A percentile compares a stretch with the other conserved stretches of the same genome.
Conservation (phyloP, 2,113 vertebrate genomes). For the Camelus bactrianus region DNA sequence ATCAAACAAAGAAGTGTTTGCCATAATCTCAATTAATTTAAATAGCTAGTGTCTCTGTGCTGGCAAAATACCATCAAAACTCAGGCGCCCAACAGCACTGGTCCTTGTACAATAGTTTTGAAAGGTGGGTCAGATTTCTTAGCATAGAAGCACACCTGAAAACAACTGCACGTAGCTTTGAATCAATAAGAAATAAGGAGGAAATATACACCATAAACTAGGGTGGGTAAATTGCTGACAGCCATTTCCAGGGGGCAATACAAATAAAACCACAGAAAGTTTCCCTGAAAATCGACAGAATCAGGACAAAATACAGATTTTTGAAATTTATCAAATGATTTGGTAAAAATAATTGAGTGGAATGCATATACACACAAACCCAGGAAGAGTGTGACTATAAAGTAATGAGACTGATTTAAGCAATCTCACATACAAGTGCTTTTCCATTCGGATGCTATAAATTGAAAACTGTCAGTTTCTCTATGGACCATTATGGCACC, state of each 20-base stretch:
- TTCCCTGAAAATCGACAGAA: constrained; percentile 5
- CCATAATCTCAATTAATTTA: background rate
- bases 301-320: background rate
- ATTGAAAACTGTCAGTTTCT: background rate
- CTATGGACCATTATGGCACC: background rate
- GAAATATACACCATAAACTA: constrained; percentile 23
- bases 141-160: background rate
- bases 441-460: background rate
- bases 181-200: constrained; percentile 40
- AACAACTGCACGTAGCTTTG: background rate
- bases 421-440: background rate
- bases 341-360: background rate
- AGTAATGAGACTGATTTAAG: background rate
- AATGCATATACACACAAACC: background rate
- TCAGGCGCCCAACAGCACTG: background rate
- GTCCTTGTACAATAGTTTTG: background rate
- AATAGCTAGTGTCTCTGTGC: background rate
- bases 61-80: background rate
- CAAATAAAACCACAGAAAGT: background rate
- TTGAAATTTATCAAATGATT: background rate
- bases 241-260: background rate
- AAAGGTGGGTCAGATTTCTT: background rate
- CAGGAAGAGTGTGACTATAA: background rate
- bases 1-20: background rate
- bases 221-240: background rate